Evolutionary conservation across 2,797 vertebrate species (phyloP).

Genomic region (Salarias fasciatus): DNA sequence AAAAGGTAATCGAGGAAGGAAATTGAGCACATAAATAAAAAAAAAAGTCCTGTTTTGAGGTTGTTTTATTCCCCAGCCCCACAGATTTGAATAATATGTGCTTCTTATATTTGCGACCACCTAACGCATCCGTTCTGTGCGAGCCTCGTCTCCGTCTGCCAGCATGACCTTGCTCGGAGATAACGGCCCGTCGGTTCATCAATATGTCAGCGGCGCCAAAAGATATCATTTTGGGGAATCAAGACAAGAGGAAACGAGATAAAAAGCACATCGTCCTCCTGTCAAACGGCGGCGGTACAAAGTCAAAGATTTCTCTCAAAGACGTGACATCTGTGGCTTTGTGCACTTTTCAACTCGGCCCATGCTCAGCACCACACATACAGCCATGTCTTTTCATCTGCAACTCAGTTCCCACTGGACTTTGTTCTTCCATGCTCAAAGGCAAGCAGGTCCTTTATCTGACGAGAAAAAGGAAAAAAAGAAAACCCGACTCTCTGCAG

Average conservation of each 20-base stretch:
- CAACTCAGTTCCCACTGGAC: constrained; percentile 30
- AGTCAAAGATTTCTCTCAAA: constrained; percentile 19
- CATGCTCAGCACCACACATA: background rate
- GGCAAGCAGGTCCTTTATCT: constrained; percentile 41
- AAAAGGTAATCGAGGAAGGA: too few species aligned
- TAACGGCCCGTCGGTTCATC: background rate
- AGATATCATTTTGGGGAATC: constrained; percentile 14
- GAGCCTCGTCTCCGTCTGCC: background rate
- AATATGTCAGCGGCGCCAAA: background rate
- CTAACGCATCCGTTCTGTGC: background rate
- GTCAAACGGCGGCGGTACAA: constrained; percentile 11
- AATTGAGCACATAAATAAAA: too few species aligned
- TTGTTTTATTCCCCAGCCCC: too few species aligned
- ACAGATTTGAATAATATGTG: too few species aligned
- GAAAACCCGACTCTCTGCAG: constrained; percentile 30
- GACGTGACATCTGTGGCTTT: constrained; percentile 10
- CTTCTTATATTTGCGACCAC: too few species aligned
- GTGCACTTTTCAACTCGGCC: constrained; percentile 8
- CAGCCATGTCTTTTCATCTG: constrained; percentile 2
- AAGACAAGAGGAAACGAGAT: constrained; percentile 16
- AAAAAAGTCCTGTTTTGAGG: too few species aligned
- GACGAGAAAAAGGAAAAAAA: constrained; percentile 34
- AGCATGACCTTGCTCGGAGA: background rate
- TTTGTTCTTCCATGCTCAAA: constrained; percentile 46
- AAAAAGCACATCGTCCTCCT: constrained; percentile 18